Evolutionary conservation across 2,888 invertebrate genomes (phyloP).

Genomic region (Thecocarcelia acutangulata): DNA sequence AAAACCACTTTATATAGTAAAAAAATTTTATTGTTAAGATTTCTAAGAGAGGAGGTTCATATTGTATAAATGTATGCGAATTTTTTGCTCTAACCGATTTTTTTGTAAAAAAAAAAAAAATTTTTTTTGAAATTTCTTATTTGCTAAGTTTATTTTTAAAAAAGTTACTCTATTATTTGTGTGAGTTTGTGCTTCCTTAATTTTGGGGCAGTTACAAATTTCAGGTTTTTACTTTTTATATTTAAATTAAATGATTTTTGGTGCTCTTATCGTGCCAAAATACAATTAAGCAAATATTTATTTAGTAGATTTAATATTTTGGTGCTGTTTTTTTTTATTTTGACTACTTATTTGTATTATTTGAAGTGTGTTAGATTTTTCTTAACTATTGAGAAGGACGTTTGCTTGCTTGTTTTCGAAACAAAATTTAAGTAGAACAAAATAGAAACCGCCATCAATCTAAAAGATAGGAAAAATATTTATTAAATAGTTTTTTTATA

Average conservation of each 20-base stretch:
- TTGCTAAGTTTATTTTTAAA: slow-evolving; percentile 22
- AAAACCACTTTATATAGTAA: too few species aligned
- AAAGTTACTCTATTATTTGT: slow-evolving; percentile 37
- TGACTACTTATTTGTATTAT: slow-evolving; percentile 22
- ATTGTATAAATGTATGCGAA: too few species aligned
- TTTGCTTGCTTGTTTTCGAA: slow-evolving; percentile 3
- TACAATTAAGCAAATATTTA: slow-evolving; percentile 60
- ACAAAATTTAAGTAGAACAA: slow-evolving; percentile 17
- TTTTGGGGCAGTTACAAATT: slow-evolving; percentile 51
- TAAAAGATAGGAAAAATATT: slow-evolving; percentile 11
- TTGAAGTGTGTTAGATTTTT: slow-evolving; percentile 5
- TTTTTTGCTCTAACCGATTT: too few species aligned
- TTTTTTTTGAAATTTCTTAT: background rate
- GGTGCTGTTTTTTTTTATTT: slow-evolving; percentile 41
- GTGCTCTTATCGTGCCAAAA: slow-evolving; percentile 65
- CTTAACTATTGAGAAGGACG: slow-evolving; percentile 32
- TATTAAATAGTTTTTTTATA: too few species aligned
- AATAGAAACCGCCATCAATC: slow-evolving; percentile 44
- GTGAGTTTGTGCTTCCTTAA: slow-evolving; percentile 46
- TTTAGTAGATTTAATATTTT: slow-evolving; percentile 19
- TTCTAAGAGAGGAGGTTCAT: too few species aligned
- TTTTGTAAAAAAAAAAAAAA: too few species aligned
- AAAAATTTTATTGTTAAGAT: too few species aligned
- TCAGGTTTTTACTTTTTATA: slow-evolving; percentile 43
- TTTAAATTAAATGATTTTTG: slow-evolving; percentile 46